Evolutionary conservation across 2,113 vertebrate genomes (phyloP).

Genomic region (Euleptes europaea): DNA sequence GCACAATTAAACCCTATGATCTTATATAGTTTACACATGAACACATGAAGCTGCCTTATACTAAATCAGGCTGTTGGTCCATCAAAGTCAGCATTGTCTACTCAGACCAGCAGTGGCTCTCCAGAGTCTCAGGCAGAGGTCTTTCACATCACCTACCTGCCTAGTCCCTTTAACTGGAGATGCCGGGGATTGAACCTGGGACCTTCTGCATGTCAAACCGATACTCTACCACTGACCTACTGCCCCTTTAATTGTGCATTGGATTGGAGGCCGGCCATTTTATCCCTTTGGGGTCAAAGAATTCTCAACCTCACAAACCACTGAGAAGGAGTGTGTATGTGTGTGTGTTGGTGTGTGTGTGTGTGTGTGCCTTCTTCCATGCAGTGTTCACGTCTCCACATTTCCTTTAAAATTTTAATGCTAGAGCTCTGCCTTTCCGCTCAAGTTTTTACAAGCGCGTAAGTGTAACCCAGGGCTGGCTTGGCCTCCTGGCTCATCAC

Average conservation of each 20-base stretch:
- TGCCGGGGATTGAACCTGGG: too few relatives aligned
- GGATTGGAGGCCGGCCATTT: not conserved
- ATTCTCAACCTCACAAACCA: not conserved
- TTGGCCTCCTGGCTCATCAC: not conserved
- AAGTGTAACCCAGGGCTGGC: not conserved
- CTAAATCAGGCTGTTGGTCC: too few relatives aligned
- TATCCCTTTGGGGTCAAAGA: not conserved
- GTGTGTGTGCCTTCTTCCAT: not conserved
- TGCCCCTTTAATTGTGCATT: not conserved
- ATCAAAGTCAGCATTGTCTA: too few relatives aligned
- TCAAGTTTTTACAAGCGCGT: not conserved
- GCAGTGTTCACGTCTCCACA: not conserved
- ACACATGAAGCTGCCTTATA: too few relatives aligned
- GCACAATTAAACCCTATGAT: not conserved
- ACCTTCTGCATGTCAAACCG: too few relatives aligned
- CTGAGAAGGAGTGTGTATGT: too few relatives aligned
- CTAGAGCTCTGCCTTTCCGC: not conserved
- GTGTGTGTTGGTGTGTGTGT: not conserved
- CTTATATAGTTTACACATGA: not conserved
- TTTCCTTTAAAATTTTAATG: not conserved
- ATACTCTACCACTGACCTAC: too few relatives aligned
- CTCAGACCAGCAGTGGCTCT: too few relatives aligned
- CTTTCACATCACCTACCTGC: too few relatives aligned
- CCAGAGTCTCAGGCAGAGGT: too few relatives aligned
- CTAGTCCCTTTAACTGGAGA: too few relatives aligned